Conservation (phyloP, 2,888 invertebrate genomes). For the Drosophila maculinotata region DNA sequence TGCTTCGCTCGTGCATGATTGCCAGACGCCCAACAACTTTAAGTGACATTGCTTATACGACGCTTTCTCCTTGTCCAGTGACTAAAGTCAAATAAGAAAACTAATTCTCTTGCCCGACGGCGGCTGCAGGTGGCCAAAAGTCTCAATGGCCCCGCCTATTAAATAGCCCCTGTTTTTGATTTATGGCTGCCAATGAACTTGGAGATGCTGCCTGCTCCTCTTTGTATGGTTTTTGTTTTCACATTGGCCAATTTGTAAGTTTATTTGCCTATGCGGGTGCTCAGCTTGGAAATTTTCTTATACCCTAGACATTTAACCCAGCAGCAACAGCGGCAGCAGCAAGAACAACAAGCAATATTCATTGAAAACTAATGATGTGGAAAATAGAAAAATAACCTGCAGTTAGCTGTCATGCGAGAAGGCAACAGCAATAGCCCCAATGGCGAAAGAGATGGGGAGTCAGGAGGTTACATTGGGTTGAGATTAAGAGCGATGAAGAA, state of each 20-base stretch:
- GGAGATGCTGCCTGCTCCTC: slow-evolving; percentile 19
- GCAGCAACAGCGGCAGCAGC: slow-evolving; percentile 22
- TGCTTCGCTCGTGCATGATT: slow-evolving; percentile 73
- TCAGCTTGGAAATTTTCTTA: slow-evolving; percentile 35
- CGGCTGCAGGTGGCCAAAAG: slow-evolving; percentile 48
- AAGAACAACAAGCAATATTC: slow-evolving; percentile 61
- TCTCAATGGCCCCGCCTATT: slow-evolving; percentile 50
- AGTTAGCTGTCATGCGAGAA: slow-evolving; percentile 49
- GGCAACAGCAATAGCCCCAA: not conserved
- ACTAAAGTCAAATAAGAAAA: slow-evolving; percentile 75
- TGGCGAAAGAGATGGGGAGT: not conserved
- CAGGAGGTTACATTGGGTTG: slow-evolving; percentile 3
- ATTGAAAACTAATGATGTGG: slow-evolving; percentile 79
- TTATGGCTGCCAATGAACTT: slow-evolving; percentile 73
- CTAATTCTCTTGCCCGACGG: slow-evolving; percentile 69
- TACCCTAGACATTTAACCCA: slow-evolving; percentile 62
- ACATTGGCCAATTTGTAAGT: slow-evolving; percentile 71
- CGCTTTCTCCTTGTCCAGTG: slow-evolving; percentile 35
- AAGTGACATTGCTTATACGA: slow-evolving; percentile 51
- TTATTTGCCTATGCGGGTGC: slow-evolving; percentile 69
- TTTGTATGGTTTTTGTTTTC: slow-evolving; percentile 27
- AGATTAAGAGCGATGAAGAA: slow-evolving; percentile 28
- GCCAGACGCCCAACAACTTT: slow-evolving; percentile 46
- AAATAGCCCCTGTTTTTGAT: slow-evolving; percentile 70
- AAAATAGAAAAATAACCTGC: slow-evolving; percentile 77